phyloP scores from a whole-genome alignment of 1,140 invertebrate genomes.

The Drosophila pectinifera region DNA sequence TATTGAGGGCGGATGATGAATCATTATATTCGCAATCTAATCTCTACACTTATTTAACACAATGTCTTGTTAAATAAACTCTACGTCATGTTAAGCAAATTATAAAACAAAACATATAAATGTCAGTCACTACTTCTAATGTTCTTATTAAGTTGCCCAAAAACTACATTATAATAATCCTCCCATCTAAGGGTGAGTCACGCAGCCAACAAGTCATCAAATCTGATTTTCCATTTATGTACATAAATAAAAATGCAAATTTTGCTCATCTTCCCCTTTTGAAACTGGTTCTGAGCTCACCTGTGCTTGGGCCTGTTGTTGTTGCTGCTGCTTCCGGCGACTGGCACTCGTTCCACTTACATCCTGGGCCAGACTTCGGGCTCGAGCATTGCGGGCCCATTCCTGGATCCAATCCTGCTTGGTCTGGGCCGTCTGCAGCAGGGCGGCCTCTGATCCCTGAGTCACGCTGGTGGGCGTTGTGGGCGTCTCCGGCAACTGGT shows the following conservation, averaged over 20 bases:
- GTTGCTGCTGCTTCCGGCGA: constrained; percentile 60
- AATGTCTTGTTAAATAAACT: background rate
- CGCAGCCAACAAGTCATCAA: background rate
- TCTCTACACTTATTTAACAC: background rate
- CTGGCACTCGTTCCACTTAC: constrained; percentile 60
- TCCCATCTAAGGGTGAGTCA: background rate
- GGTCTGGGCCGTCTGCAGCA: constrained; percentile 77
- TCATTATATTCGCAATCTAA: constrained; percentile 5
- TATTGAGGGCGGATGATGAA: background rate
- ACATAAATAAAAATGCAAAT: background rate
- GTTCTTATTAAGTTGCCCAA: background rate
- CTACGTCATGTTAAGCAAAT: background rate
- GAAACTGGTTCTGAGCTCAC: constrained; percentile 35
- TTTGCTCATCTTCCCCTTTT: background rate
- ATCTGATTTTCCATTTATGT: constrained; percentile 20
- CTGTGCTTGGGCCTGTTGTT: constrained; percentile 56
- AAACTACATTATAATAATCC: background rate
- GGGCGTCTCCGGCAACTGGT: constrained; percentile 74
- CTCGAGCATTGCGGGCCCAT: constrained; percentile 82
- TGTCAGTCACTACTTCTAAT: background rate
- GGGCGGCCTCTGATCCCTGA: constrained; percentile 63
- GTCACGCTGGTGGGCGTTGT: constrained; percentile 56
- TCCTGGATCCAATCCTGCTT: constrained; percentile 85
- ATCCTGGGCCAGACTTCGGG: constrained; percentile 75
- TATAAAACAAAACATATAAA: background rate